Evolutionary conservation across 1,140 invertebrate genomes (phyloP).

Genomic region (Schlechtendalia chinensis): DNA sequence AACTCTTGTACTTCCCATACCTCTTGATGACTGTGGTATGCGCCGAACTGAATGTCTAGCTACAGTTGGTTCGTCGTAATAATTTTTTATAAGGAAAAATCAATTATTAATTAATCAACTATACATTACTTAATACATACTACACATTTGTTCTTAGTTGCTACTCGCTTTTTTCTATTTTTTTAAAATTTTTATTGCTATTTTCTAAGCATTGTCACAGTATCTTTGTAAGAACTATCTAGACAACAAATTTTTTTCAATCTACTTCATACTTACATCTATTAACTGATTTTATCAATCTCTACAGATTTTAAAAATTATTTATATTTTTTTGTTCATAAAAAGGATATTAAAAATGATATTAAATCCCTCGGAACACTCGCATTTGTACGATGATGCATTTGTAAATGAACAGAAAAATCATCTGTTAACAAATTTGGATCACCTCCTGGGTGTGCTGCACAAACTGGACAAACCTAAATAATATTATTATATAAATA

Average conservation of each 20-base stretch:
- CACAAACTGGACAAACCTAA: constrained; percentile 93
- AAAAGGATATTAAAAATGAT: constrained; percentile 65
- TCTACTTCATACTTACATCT: no score
- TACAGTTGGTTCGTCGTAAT: constrained; percentile 75
- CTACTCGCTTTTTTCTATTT: no score
- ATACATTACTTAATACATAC: no score
- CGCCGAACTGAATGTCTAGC: constrained; percentile 79
- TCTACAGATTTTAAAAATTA: no score
- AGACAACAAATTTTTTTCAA: no score
- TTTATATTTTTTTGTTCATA: no score
- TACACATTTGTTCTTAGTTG: no score
- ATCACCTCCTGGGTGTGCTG: constrained; percentile 90
- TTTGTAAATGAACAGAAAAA: constrained; percentile 90
- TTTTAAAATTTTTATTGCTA: no score
- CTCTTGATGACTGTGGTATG: constrained; percentile 72
- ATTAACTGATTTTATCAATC: no score
- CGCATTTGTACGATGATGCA: constrained; percentile 74
- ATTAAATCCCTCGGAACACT: constrained; percentile 81
- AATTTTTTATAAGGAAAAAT: constrained; percentile 55
- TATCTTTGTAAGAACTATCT: no score
- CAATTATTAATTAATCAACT: no score
- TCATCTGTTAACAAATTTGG: constrained; percentile 97
- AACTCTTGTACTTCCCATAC: constrained; percentile 69
- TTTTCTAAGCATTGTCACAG: no score
- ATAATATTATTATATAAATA: constrained; percentile 35